These are phyloP conservation scores for Atrina japonica DNA, from an alignment of 2,888 invertebrate species.

Conservation along the genomic window DNA sequence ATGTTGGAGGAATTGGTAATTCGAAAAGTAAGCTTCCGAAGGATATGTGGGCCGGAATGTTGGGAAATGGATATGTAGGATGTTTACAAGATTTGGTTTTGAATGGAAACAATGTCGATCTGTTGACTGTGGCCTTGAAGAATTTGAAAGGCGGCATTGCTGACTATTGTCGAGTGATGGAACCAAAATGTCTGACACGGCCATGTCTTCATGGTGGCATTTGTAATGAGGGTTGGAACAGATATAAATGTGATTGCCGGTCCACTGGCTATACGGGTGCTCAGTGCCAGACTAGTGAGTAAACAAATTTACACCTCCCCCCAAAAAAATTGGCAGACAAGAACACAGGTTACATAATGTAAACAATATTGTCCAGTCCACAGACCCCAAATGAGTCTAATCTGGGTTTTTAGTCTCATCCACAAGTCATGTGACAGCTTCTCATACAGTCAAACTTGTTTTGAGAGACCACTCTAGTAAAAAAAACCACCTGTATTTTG, in stretches of 20 bases:
- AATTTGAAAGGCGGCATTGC: constrained; percentile 95
- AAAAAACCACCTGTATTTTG: too few relatives aligned
- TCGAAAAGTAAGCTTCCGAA: constrained; percentile 87
- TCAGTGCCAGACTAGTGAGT: constrained; percentile 91
- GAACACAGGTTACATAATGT: too few relatives aligned
- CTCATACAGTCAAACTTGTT: too few relatives aligned
- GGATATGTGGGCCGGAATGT: constrained; percentile 93
- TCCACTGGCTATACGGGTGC: constrained; percentile 93
- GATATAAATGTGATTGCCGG: constrained; percentile 95
- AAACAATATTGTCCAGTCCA: too few relatives aligned
- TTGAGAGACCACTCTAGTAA: too few relatives aligned
- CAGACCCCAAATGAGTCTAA: too few relatives aligned
- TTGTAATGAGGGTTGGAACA: constrained; percentile 97
- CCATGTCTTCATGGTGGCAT: constrained; percentile 94
- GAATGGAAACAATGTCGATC: constrained; percentile 93
- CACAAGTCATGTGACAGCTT: too few relatives aligned
- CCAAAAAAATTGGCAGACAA: too few relatives aligned
- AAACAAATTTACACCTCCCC: too few relatives aligned
- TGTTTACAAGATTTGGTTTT: constrained; percentile 94
- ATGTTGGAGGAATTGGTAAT: constrained; percentile 88
- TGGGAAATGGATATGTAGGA: constrained; percentile 95
- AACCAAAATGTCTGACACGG: constrained; percentile 84
- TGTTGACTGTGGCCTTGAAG: constrained; percentile 92
- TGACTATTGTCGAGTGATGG: constrained; percentile 90
- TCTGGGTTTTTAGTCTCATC: too few relatives aligned